Base-by-base conservation (phyloP, 2,797 vertebrate species). In the Phrynocephalus guinanensis region DNA sequence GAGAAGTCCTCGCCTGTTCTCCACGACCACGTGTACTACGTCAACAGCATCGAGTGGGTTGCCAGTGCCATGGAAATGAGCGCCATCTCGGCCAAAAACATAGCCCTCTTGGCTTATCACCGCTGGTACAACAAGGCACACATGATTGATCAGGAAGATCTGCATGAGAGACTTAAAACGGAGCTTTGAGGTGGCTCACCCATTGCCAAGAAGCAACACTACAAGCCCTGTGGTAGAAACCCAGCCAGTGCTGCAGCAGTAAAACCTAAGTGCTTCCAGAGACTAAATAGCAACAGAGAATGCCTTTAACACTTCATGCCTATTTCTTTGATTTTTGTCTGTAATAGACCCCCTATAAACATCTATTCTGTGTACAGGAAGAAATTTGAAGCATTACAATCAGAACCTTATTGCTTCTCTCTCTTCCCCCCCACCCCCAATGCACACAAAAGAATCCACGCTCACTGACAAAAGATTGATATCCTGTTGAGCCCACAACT, bases 31-130 rank as follows among this genome's bases (percentile, higher is more conserved):
- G 91, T 99, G 13, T 99, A 99, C 95, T 98, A 99, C 94, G 91
- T 99, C 90, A 99, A 93, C 0, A 94, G 97, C 26, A 94, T 99
- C 2, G 99, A 99, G 95, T 97, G 96, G 92, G 97, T 96, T 0
- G 98, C 98, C 0, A 98, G 98, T 0, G 97, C 98, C 91, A 97
- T 99, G 98, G 99, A 99, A 94, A 98, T 99, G 97, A 98, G 98
- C 0, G 97, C 97, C 80, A 96, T 99, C 18, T 96, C 98, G 0
- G 98, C 97, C 84, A 97, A 98, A 83, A 99, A 99, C 2, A 87
- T 96, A 0, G 98, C 97, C 0, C 96, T 99, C 79, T 97, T 99
- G 2, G 98, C 98, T 2, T 97, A 98, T 87, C 98, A 99, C 92
- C 98, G 93, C 83, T 99, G 99, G 99, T 96, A 98, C 0, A 86